These are phyloP conservation scores for Sarcophaga rosellei DNA, from an alignment of 2,888 invertebrate genomes.

Conservation along the genomic window DNA sequence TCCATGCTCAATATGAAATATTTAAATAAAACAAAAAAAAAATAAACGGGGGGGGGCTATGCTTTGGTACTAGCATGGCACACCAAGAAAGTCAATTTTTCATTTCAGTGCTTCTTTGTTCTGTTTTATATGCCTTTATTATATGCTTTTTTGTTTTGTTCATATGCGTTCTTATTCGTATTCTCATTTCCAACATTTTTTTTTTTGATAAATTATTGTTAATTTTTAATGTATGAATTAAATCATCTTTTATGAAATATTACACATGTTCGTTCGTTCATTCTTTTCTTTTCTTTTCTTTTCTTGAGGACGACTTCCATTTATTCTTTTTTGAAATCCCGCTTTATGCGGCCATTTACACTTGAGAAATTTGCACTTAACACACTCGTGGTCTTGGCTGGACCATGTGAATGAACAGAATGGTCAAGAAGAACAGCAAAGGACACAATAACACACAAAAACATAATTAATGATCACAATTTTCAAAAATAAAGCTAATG, in stretches of 20 bases:
- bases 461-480: conserved; percentile 67
- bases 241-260: conserved; percentile 68
- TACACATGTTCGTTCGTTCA: conserved; percentile 51
- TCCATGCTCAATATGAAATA: background rate
- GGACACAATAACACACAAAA: conserved; percentile 65
- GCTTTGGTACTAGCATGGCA: background rate
- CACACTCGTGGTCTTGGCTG: background rate
- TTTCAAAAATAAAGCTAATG: conserved; percentile 68
- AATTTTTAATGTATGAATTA: conserved; percentile 67
- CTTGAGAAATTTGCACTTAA: conserved; percentile 67
- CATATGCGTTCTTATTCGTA: conserved; percentile 5
- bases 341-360: conserved; percentile 42
- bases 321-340: conserved; percentile 16
- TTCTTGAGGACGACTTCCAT: background rate
- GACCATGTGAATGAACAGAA: background rate
- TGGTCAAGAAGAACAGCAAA: conserved; percentile 45
- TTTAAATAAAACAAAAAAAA: background rate
- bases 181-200: background rate
- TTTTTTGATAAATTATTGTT: conserved; percentile 62
- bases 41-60: no score
- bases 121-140: background rate
- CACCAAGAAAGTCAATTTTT: background rate
- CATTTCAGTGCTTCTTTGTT: conserved; percentile 4
- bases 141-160: background rate
- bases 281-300: conserved; percentile 17